Evolutionary conservation across 2,888 invertebrate genomes (phyloP).

Genomic region (Galerucella nymphaeae): DNA sequence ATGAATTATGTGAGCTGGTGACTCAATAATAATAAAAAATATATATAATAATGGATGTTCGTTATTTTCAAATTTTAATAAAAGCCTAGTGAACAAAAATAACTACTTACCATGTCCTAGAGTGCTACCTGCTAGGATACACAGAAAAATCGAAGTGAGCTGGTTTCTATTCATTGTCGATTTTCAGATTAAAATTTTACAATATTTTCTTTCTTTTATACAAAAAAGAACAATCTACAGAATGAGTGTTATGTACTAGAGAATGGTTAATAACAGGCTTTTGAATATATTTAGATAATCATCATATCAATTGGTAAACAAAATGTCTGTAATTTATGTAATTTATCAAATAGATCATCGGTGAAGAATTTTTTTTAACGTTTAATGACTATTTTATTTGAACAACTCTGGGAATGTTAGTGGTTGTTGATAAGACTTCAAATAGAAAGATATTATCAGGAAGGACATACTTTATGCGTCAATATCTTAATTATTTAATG

Average conservation of each 20-base stretch:
- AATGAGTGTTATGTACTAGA: slow-evolving; percentile 30
- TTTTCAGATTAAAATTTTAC: slow-evolving; percentile 37
- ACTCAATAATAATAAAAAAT: too few relatives aligned
- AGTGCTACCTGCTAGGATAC: slow-evolving; percentile 47
- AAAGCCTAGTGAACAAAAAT: not conserved
- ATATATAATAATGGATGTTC: too few relatives aligned
- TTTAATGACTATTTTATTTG: slow-evolving; percentile 12
- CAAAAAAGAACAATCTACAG: slow-evolving; percentile 10
- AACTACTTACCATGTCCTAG: slow-evolving; percentile 49
- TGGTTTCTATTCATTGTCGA: slow-evolving; percentile 49
- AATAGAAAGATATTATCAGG: not conserved
- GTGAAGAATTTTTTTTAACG: slow-evolving; percentile 12
- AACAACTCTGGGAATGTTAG: slow-evolving; percentile 4
- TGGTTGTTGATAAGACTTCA: not conserved
- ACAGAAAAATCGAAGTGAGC: slow-evolving; percentile 48
- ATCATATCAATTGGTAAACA: slow-evolving; percentile 1
- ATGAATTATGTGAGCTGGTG: too few relatives aligned
- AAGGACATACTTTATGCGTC: not conserved
- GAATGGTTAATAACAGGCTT: slow-evolving; percentile 16
- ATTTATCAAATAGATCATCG: slow-evolving; percentile 14
- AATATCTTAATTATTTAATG: not conserved
- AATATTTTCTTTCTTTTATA: slow-evolving; percentile 38
- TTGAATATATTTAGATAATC: slow-evolving; percentile 29
- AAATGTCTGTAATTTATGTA: slow-evolving; percentile 2
- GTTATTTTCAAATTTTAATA: not conserved